Conservation (phyloP, 2,888 invertebrate genomes). For the Glyphotaelius pellucidus region DNA sequence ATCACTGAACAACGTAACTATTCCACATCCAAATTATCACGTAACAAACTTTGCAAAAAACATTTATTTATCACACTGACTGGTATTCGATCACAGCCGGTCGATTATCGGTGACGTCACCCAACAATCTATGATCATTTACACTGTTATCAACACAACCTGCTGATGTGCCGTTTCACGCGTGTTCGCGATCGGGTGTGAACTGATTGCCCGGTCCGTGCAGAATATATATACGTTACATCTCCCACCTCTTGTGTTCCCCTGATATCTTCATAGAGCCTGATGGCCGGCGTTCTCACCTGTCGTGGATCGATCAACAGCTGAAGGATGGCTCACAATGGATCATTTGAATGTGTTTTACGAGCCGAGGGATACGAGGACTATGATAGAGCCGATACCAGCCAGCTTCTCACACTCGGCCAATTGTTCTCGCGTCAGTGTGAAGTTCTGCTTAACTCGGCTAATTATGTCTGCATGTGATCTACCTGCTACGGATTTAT, state of each 20-base stretch:
- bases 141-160: not conserved
- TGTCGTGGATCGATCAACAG: slow-evolving; percentile 27
- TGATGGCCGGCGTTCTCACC: slow-evolving; percentile 11
- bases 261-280: slow-evolving; percentile 30
- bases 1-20: slow-evolving; percentile 6
- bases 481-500: slow-evolving; percentile 34
- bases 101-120: slow-evolving; percentile 33
- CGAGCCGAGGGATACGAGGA: slow-evolving; percentile 45
- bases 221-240: slow-evolving; percentile 25
- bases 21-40: slow-evolving; percentile 27
- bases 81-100: not conserved
- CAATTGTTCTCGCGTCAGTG: slow-evolving; percentile 34
- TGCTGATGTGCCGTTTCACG: slow-evolving; percentile 12
- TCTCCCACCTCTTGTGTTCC: slow-evolving; percentile 39
- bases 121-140: not conserved
- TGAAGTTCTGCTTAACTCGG: slow-evolving; percentile 24
- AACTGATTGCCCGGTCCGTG: slow-evolving; percentile 5
- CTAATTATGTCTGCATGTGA: slow-evolving; percentile 38
- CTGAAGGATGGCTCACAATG: slow-evolving; percentile 49
- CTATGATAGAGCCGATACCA: not conserved
- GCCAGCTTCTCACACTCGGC: slow-evolving; percentile 42
- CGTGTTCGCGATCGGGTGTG: slow-evolving; percentile 35
- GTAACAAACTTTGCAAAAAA: slow-evolving; percentile 32
- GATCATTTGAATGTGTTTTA: slow-evolving; percentile 43
- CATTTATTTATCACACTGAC: slow-evolving; percentile 17